phyloP scores from a whole-genome alignment of 2,113 vertebrate species.

The Corythornis cristatus region DNA sequence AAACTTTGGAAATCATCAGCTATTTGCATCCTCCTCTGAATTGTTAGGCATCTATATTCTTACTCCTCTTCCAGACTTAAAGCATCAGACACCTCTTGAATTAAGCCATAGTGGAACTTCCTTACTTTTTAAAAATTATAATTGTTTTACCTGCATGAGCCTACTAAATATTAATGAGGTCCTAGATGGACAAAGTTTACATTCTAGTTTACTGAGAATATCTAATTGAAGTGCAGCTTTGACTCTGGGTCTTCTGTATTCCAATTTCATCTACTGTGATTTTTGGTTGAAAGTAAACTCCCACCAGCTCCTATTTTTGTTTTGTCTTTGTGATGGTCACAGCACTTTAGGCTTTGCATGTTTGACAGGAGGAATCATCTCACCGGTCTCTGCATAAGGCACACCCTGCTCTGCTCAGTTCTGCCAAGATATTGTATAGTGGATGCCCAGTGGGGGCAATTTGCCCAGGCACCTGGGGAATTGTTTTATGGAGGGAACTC shows the following conservation, averaged over 20 bases:
- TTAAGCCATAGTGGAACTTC: background rate
- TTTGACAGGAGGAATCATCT: background rate
- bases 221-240: background rate
- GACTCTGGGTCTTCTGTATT: background rate
- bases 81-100: background rate
- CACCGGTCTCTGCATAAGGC: background rate
- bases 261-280: background rate
- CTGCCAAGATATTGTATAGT: background rate
- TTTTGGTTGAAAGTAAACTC: background rate
- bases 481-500: background rate
- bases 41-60: background rate
- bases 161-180: background rate
- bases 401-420: background rate
- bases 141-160: background rate
- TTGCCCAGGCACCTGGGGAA: background rate
- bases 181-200: background rate
- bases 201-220: background rate
- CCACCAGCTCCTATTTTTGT: background rate
- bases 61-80: background rate
- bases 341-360: background rate
- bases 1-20: background rate
- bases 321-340: background rate
- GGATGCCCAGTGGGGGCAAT: no score
- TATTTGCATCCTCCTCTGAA: background rate
- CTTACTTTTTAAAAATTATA: background rate